Evolutionary conservation across 2,797 vertebrate species (phyloP).

Genomic region (Liasis olivaceus): DNA sequence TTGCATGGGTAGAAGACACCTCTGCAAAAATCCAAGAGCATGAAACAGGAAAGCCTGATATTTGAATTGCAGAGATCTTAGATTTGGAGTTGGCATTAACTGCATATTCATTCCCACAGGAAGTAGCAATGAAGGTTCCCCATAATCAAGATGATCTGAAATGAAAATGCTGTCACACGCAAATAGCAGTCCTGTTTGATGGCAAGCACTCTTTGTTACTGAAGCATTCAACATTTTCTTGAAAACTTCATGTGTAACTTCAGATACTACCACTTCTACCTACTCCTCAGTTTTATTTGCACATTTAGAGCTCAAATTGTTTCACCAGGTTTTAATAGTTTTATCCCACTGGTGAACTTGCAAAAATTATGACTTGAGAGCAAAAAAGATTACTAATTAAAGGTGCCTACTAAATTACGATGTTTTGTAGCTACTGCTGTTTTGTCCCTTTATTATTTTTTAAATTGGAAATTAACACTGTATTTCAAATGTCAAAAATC

Average conservation of each 20-base stretch:
- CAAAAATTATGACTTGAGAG: background rate
- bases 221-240: conserved; percentile 1
- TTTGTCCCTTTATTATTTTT: background rate
- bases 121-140: background rate
- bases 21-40: background rate
- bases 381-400: background rate
- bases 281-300: background rate
- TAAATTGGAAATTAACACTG: background rate
- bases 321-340: conserved; percentile 22
- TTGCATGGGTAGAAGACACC: too few relatives aligned
- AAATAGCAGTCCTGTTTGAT: background rate
- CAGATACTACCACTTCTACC: background rate
- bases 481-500: conserved; percentile 1
- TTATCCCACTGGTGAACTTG: conserved; percentile 21
- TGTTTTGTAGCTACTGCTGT: background rate
- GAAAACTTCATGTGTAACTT: background rate
- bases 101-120: background rate
- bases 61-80: background rate
- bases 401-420: conserved; percentile 32
- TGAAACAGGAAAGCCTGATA: background rate
- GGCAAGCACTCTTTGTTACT: background rate
- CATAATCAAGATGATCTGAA: background rate
- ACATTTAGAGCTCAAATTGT: accelerated
- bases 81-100: background rate
- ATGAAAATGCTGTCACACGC: background rate